These are phyloP conservation scores for Brevimyrus niger DNA, from an alignment of 2,113 vertebrate genomes.

Conservation along the genomic window DNA sequence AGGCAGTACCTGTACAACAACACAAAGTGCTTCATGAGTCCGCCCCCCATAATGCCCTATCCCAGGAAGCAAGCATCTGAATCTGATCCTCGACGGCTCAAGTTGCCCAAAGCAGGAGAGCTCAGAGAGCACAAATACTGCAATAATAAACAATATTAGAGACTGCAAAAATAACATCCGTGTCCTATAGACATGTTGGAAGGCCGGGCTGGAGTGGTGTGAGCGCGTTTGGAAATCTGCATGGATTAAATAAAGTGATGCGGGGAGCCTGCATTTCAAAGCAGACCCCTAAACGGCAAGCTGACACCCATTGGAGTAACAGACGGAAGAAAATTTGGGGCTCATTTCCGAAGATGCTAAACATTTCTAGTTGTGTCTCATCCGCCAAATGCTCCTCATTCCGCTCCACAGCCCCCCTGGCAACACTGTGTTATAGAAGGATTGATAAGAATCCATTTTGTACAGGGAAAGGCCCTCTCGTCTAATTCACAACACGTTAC, in stretches of 20 bases:
- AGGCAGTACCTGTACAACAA: not conserved
- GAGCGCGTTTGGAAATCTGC: not conserved
- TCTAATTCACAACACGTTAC: not conserved
- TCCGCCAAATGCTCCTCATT: not conserved
- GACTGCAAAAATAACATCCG: not conserved
- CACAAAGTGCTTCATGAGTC: not conserved
- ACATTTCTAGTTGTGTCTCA: not conserved
- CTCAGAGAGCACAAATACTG: not conserved
- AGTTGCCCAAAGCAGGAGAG: not conserved
- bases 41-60: not conserved
- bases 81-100: not conserved
- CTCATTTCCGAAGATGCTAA: not conserved
- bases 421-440: not conserved
- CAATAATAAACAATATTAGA: not conserved
- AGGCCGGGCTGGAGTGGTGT: not conserved
- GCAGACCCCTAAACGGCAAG: not conserved
- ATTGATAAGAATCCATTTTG: not conserved
- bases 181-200: not conserved
- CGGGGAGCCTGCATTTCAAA: not conserved
- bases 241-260: not conserved
- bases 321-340: not conserved
- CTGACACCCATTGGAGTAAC: not conserved
- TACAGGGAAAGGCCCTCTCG: not conserved
- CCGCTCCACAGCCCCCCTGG: not conserved
- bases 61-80: not conserved